phyloP scores from a whole-genome alignment of 2,797 vertebrate species.

The Meda fulgida region DNA sequence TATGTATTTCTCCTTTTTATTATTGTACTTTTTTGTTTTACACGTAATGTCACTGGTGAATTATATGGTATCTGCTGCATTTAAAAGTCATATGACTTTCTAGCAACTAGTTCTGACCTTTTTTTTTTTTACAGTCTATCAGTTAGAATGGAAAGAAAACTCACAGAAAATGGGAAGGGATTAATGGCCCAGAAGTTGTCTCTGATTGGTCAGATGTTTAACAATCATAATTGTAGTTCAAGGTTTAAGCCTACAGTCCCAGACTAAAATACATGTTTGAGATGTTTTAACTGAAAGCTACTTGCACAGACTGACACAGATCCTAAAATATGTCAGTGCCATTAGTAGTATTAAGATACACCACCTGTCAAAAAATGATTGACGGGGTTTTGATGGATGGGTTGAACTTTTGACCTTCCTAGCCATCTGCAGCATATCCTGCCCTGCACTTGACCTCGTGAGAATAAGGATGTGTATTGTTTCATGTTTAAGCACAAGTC shows the following conservation, averaged over 20 bases:
- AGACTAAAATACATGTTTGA: not conserved
- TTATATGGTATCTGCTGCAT: not conserved
- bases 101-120: not conserved
- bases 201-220: not conserved
- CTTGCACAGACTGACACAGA: not conserved
- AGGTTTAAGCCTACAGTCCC: not conserved
- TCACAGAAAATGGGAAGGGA: rapidly evolving
- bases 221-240: not conserved
- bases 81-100: constrained; percentile 25
- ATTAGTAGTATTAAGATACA: no score
- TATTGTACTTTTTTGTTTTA: not conserved
- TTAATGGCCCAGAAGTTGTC: not conserved
- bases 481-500: no score
- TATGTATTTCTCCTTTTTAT: not conserved
- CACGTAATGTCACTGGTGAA: not conserved
- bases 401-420: no score
- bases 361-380: no score
- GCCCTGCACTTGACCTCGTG: no score
- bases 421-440: no score
- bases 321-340: not conserved
- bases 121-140: not conserved
- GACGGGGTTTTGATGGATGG: no score
- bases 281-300: not conserved
- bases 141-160: not conserved
- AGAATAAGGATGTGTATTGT: no score